A percentile compares a stretch with the other conserved stretches of the same genome.
Evolutionary conservation across 2,797 vertebrate species (phyloP).

Genomic region (Austrolebias charrua): DNA sequence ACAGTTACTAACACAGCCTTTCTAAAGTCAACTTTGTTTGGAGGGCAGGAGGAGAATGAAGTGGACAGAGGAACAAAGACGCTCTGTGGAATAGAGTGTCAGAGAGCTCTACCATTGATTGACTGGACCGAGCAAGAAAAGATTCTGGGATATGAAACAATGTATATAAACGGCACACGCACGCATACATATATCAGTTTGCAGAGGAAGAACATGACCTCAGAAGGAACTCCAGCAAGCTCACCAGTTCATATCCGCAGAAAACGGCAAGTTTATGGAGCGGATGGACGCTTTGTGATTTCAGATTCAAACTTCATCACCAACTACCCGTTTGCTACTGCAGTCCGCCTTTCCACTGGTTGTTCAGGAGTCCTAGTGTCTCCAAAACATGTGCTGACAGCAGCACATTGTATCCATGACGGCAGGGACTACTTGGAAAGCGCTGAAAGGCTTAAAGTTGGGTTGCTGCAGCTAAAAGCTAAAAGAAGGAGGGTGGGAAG

Average conservation of each 20-base stretch:
- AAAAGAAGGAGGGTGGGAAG: slow-evolving; percentile 56
- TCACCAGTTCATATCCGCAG: slow-evolving; percentile 24
- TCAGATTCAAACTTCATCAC: slow-evolving; percentile 85
- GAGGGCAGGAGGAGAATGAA: slow-evolving; percentile 23
- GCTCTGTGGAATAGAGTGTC: slow-evolving; percentile 88
- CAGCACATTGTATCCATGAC: slow-evolving; percentile 91
- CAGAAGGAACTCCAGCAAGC: background rate
- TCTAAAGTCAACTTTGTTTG: slow-evolving; percentile 70
- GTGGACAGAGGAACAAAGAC: background rate
- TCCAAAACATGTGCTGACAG: slow-evolving; percentile 87
- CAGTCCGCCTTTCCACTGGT: slow-evolving; percentile 89
- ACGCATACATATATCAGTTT: slow-evolving; percentile 82
- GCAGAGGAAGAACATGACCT: slow-evolving; percentile 52
- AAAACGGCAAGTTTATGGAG: slow-evolving; percentile 89
- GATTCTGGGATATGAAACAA: slow-evolving; percentile 87
- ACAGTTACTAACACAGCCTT: slow-evolving; percentile 77
- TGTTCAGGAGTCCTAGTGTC: slow-evolving; percentile 91
- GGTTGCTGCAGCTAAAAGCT: slow-evolving; percentile 81
- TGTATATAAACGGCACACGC: slow-evolving; percentile 87
- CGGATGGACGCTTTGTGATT: slow-evolving; percentile 91
- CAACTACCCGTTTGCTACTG: slow-evolving; percentile 88
- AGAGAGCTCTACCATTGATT: slow-evolving; percentile 71
- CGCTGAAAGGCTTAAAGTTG: slow-evolving; percentile 82
- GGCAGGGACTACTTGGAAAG: slow-evolving; percentile 84
- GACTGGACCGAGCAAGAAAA: slow-evolving; percentile 81